These are phyloP conservation scores for Sparidentex hasta DNA, from an alignment of 2,797 vertebrate species.

Conservation along the genomic window DNA sequence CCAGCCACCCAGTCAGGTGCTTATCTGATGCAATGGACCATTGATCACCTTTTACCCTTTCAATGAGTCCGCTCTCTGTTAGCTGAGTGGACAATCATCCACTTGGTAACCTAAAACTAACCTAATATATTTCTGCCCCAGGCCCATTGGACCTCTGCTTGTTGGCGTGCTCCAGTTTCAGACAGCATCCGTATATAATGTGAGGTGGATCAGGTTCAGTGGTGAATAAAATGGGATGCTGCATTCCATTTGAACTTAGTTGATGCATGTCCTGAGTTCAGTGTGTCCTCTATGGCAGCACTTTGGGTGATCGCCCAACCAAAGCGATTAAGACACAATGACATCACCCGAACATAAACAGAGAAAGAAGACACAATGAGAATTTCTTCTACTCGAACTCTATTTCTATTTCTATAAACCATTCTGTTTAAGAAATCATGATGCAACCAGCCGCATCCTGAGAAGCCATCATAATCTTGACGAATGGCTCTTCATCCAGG, in stretches of 20 bases:
- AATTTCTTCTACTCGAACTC: slow-evolving; percentile 47
- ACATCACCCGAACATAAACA: slow-evolving; percentile 60
- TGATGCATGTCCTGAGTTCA: slow-evolving; percentile 38
- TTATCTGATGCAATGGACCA: slow-evolving; percentile 86
- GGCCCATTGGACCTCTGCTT: slow-evolving; percentile 58
- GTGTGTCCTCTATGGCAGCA: background rate
- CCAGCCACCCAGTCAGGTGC: slow-evolving; percentile 76
- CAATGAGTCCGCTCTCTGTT: slow-evolving; percentile 80
- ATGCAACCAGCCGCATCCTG: slow-evolving; percentile 55
- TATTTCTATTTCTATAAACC: slow-evolving; percentile 43
- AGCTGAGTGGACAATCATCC: slow-evolving; percentile 66
- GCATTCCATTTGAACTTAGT: slow-evolving; percentile 44
- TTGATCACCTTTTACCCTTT: slow-evolving; percentile 81
- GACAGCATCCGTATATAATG: slow-evolving; percentile 22
- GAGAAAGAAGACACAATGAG: slow-evolving; percentile 56
- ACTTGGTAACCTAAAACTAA: slow-evolving; percentile 76
- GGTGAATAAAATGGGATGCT: slow-evolving; percentile 47
- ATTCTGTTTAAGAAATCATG: slow-evolving; percentile 69
- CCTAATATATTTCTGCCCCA: slow-evolving; percentile 62
- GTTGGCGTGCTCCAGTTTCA: slow-evolving; percentile 39
- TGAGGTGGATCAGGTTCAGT: slow-evolving; percentile 44
- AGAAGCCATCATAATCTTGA: slow-evolving; percentile 69
- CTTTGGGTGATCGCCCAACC: slow-evolving; percentile 15
- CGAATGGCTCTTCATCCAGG: slow-evolving; percentile 70
- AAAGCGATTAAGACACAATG: slow-evolving; percentile 22